Base-by-base conservation (phyloP, 2,888 invertebrate genomes). In the Phalera bucephala region DNA sequence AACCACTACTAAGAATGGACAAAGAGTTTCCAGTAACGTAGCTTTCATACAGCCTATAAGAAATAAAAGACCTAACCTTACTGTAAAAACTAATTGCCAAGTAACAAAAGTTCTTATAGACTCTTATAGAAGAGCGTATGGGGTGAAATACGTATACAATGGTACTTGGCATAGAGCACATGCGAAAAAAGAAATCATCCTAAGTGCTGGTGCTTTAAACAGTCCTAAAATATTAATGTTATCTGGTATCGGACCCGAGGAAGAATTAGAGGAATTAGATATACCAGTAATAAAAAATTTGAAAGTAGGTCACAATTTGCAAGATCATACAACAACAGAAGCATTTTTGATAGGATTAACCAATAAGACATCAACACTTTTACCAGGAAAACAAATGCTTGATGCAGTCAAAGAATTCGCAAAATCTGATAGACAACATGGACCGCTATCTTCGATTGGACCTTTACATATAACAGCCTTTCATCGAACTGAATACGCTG, bases 261-360 rank as follows among this genome's bases (percentile, higher is more conserved):
- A 81, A n/a, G 83, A 91, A 31, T 63, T 93, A 1, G 37, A 78
- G 36, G 33, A 64, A 7, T 52, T 90, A 9, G 77, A 85, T 3
- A 92, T 93, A 36, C 68, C 77, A 25, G 82, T 93, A 0, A 69
- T 93, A 0, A 84, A 91, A 45, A 86, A 95, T 72, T 78, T 94
- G 21, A 91, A 92, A 13, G 95, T 95, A 0, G 95, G 95, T 0
- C 81, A 88, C 51, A 95, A 95, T 68, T 77, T 95, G n/a, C 95
- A 94, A 56, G 93, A 95, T 63, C 95, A 95, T 64, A 86, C 92
- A 1, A 92, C 81, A 50, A 92, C 64, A 22, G 72, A 81, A 45
- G 83, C 81, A 11, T 85, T 93, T 39, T 61, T 93, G 1, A 87
- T 93, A 62, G 79, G 80, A 1, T 72, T 93, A 8, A 77, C 80